Evolutionary conservation across 2,888 invertebrate species (phyloP), one percentile per base, ranked within the genome.

Genomic region (Napeogenes inachia): DNA sequence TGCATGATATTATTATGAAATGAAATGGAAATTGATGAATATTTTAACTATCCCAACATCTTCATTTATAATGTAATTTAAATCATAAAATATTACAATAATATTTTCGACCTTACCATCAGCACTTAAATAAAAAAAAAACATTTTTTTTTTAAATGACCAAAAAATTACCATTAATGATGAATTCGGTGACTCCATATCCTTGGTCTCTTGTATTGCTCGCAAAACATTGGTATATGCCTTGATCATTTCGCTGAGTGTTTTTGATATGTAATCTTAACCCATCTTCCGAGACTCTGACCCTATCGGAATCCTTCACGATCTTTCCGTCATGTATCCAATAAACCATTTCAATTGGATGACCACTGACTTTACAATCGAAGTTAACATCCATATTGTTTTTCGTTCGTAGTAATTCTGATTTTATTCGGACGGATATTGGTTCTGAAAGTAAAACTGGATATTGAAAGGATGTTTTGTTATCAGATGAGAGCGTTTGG

Each of bases 181-280:
- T 92, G 57, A 96, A 91, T 80, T 97, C 96, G 2, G 96, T 94
- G 0, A 94, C 93, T 10, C 95, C 96, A 80, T 96, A 96, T 13
- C 94, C 94, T 83, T 96, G 95, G 78, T 97, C 96, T 87, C 94
- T 94, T 70, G 95, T 94, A 76, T 96, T 96, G 75, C 94, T 94
- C 5, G 95, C 96, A 72, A 97, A 94, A 81, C 98, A 98, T 77
- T 98, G 98, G 85, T 97, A 98, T 93, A 97, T 95, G 53, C 98
- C 98, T 63, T 95, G 93, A 82, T 98, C 97, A 63, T 95, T 94
- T 71, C 94, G 94, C 70, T 94, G 94, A 57, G 97, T 87, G 66
- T 93, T 93, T 73, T 91, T 93, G 73, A 94, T 92, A 78, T 92
- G 91, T 83, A 93, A 78, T 73, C 89, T 87, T 80, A 80, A 80